phyloP scores from a whole-genome alignment of 2,113 vertebrate species.

The zebrafish (Danio rerio) region DNA sequence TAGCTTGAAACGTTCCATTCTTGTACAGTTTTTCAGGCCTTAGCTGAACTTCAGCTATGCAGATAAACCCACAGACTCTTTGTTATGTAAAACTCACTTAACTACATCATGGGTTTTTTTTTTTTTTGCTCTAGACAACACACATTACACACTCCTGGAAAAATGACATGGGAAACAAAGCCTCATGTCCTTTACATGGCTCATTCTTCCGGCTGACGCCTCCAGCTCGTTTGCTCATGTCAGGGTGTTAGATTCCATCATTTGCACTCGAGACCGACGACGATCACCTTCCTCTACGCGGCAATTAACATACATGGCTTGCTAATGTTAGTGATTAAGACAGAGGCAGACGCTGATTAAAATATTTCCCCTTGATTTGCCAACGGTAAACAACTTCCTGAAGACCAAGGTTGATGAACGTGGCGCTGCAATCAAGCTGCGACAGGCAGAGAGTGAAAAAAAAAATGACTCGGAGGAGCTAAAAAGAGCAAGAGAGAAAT shows the following conservation, averaged over 20 bases:
- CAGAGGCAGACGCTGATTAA: slow-evolving; percentile 83
- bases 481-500: slow-evolving; percentile 56
- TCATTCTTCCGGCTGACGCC: slow-evolving; percentile 56
- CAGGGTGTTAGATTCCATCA: slow-evolving; percentile 65
- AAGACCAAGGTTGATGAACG: slow-evolving; percentile 75
- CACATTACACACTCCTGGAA: not conserved
- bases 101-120: not conserved
- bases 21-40: not conserved
- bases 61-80: not conserved
- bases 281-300: slow-evolving; percentile 76
- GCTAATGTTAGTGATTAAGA: slow-evolving; percentile 80
- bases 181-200: slow-evolving; percentile 58
- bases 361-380: slow-evolving; percentile 85
- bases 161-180: not conserved
- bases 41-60: not conserved
- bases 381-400: slow-evolving; percentile 76
- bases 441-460: slow-evolving; percentile 54
- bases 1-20: not conserved
- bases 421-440: slow-evolving; percentile 72
- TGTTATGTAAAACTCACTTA: not conserved
- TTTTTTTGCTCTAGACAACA: not conserved
- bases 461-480: slow-evolving; percentile 41
- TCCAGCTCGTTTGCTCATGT: slow-evolving; percentile 63
- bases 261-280: slow-evolving; percentile 66
- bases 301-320: slow-evolving; percentile 81